phyloP scores from a whole-genome alignment of 2,888 invertebrate genomes.

The Zeuzera pyrina region DNA sequence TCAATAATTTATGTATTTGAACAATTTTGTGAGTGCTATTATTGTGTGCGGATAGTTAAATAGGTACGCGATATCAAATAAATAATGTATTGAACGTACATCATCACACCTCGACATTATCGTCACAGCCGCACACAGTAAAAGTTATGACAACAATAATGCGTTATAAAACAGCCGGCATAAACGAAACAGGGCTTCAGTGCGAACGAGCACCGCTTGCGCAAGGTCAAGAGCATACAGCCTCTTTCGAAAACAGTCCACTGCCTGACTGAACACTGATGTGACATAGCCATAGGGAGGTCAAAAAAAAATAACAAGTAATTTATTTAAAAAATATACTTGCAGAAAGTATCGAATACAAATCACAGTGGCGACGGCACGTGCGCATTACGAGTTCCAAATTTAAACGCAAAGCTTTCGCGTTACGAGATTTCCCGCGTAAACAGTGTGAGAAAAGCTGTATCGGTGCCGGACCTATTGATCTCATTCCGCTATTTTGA shows the following conservation, averaged over 20 bases:
- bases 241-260: slow-evolving; percentile 56
- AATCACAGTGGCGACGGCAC: slow-evolving; percentile 1
- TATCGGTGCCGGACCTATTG: background rate
- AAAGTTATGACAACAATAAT: slow-evolving; percentile 65
- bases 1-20: too few species aligned
- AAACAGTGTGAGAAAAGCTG: slow-evolving; percentile 13
- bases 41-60: background rate
- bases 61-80: background rate
- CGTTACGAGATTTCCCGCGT: slow-evolving; percentile 17
- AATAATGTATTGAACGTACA: background rate
- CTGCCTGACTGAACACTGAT: slow-evolving; percentile 38
- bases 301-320: slow-evolving; percentile 20
- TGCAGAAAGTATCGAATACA: background rate
- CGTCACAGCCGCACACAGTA: slow-evolving; percentile 26
- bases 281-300: slow-evolving; percentile 35
- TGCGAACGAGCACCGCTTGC: slow-evolving; percentile 37
- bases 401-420: slow-evolving; percentile 30
- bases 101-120: background rate
- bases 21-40: too few species aligned
- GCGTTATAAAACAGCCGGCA: slow-evolving; percentile 62
- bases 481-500: too few species aligned
- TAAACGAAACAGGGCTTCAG: slow-evolving; percentile 59
- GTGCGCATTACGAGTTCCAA: slow-evolving; percentile 37
- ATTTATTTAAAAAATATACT: background rate
- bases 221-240: slow-evolving; percentile 65